These are phyloP conservation scores for Actinostola sp. DNA, from an alignment of 92 coral and sea anemone species.

Conservation along the genomic window DNA sequence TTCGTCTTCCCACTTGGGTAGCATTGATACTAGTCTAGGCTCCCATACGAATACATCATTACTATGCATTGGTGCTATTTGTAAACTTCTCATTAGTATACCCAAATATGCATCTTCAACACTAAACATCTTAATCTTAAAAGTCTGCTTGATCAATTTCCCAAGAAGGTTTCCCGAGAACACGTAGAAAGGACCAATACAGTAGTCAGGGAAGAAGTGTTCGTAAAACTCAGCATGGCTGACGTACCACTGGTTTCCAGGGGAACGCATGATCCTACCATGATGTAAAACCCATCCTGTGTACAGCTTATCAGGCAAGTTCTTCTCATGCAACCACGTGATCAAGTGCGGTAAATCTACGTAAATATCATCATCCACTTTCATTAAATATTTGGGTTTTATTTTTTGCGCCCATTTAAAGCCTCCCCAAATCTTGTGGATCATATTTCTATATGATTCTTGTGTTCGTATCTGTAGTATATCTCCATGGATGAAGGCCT, in stretches of 20 bases:
- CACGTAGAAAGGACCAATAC: constrained; percentile 52
- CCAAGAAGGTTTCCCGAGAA: constrained; percentile 35
- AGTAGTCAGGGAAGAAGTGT: constrained; percentile 40
- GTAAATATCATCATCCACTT: constrained; percentile 48
- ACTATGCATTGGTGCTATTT: constrained; percentile 15
- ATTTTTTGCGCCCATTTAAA: constrained; percentile 35
- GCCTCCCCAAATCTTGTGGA: constrained; percentile 38
- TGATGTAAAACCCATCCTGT: constrained; percentile 48
- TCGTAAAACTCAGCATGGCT: constrained; percentile 43
- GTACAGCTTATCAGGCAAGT: constrained; percentile 32
- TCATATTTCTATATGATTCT: constrained; percentile 44
- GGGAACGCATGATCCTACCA: constrained; percentile 33
- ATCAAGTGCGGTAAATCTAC: constrained; percentile 38
- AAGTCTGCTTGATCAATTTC: background rate
- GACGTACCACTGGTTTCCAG: constrained; percentile 37
- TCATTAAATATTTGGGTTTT: constrained; percentile 36
- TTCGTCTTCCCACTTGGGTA: constrained; percentile 11
- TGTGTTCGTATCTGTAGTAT: constrained; percentile 15
- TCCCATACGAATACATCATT: constrained; percentile 32
- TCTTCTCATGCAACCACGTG: constrained; percentile 25
- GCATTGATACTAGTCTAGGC: constrained; percentile 1
- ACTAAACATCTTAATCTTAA: constrained; percentile 15
- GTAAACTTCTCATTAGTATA: constrained; percentile 27
- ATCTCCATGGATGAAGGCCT: constrained; percentile 24
- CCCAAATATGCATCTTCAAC: constrained; percentile 54